These are phyloP conservation scores for Enteromius thamalakanensis DNA, from an alignment of 2,797 vertebrate species.

Conservation along the genomic window DNA sequence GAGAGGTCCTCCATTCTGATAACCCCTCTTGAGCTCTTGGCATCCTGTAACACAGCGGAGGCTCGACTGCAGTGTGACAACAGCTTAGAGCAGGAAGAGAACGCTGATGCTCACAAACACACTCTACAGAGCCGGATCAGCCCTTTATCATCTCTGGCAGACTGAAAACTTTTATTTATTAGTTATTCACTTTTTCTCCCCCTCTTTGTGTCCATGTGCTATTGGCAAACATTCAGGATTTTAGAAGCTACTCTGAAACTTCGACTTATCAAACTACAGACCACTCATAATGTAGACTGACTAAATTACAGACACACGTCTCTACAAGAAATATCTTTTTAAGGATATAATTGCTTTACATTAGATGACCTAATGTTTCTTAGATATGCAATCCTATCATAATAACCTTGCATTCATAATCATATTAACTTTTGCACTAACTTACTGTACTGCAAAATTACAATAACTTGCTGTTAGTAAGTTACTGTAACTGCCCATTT, in stretches of 20 bases:
- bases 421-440: background rate
- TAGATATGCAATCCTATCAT: background rate
- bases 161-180: constrained; percentile 37
- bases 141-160: constrained; percentile 28
- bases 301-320: background rate
- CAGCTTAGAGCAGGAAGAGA: constrained; percentile 60
- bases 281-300: background rate
- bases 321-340: background rate
- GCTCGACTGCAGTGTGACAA: constrained; percentile 38
- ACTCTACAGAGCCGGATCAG: constrained; percentile 14
- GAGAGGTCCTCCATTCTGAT: constrained; percentile 20
- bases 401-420: background rate
- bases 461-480: too few relatives aligned
- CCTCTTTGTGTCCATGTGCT: background rate
- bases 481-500: too few relatives aligned
- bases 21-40: constrained; percentile 45
- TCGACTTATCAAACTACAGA: background rate
- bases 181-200: background rate
- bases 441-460: too few relatives aligned
- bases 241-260: background rate
- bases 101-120: constrained; percentile 40
- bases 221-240: constrained; percentile 7
- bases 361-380: background rate
- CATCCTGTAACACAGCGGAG: constrained; percentile 11
- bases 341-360: background rate